phyloP scores from a whole-genome alignment of 2,113 vertebrate species.

The Anhinga rufa region DNA sequence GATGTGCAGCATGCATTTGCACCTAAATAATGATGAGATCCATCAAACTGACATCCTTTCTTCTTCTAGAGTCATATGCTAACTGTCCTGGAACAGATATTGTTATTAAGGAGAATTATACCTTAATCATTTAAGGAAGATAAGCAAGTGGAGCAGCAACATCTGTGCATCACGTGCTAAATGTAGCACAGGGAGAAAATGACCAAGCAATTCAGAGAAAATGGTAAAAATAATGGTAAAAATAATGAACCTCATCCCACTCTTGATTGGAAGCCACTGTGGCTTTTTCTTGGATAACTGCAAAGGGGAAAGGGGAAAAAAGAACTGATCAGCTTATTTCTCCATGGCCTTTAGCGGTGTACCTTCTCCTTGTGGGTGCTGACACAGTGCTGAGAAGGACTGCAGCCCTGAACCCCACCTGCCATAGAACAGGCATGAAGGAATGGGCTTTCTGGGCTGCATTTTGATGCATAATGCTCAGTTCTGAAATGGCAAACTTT shows the following conservation, averaged over 20 bases:
- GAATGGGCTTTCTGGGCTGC: not conserved
- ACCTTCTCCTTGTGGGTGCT: not conserved
- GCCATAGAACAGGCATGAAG: not conserved
- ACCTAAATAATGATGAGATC: not conserved
- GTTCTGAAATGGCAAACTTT: not conserved
- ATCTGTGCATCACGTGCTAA: conserved; percentile 16
- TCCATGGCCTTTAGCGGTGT: not conserved
- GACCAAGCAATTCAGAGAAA: not conserved
- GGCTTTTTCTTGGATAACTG: not conserved
- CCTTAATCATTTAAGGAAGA: not conserved
- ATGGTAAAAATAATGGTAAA: not conserved
- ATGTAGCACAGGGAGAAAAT: not conserved
- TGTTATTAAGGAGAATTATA: conserved; percentile 9
- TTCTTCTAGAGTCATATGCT: not conserved
- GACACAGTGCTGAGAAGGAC: not conserved
- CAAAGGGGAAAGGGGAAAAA: not conserved
- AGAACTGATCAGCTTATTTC: not conserved
- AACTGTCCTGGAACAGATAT: not conserved
- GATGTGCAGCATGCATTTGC: not conserved
- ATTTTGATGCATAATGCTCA: not conserved
- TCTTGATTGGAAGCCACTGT: not conserved
- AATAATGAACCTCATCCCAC: not conserved
- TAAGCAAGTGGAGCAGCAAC: not conserved
- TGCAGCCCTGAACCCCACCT: not conserved
- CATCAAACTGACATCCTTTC: not conserved